phyloP scores from a whole-genome alignment of 2,888 invertebrate species.

The Tetropium fuscum region DNA sequence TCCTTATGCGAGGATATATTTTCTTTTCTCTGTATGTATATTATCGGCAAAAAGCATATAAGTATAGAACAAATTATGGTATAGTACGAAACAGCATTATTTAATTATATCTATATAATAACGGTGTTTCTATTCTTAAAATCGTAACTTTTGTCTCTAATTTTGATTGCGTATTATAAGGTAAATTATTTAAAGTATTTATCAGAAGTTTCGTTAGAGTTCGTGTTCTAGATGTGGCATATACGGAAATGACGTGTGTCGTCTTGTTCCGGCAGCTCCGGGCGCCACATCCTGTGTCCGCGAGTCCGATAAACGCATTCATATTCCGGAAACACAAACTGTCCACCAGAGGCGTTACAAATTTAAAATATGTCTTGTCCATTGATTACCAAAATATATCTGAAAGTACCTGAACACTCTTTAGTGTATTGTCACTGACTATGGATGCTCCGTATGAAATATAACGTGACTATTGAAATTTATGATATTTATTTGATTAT shows the following conservation, averaged over 20 bases:
- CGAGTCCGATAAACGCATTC: conserved; percentile 64
- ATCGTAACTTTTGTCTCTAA: too few relatives aligned
- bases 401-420: background rate
- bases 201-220: conserved; percentile 41
- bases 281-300: conserved; percentile 65
- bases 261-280: conserved; percentile 65
- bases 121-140: too few relatives aligned
- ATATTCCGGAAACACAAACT: conserved; percentile 64
- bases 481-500: too few relatives aligned
- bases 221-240: conserved; percentile 61
- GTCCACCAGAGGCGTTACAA: conserved; percentile 60
- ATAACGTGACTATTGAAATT: too few relatives aligned
- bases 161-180: conserved; percentile 38
- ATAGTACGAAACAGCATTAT: too few relatives aligned
- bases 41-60: too few relatives aligned
- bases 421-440: too few relatives aligned
- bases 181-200: conserved; percentile 48
- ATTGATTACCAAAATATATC: conserved; percentile 24
- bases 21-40: too few relatives aligned
- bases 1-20: too few relatives aligned
- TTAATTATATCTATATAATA: too few relatives aligned
- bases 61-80: too few relatives aligned
- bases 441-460: too few relatives aligned
- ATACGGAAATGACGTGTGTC: conserved; percentile 67
- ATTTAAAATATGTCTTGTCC: conserved; percentile 25